Percentiles rank a stretch among this genome's conserved stretches.
These are phyloP conservation scores for Enteromius unitaeniatus DNA, from an alignment of 2,797 vertebrate genomes.

Conservation along the genomic window DNA sequence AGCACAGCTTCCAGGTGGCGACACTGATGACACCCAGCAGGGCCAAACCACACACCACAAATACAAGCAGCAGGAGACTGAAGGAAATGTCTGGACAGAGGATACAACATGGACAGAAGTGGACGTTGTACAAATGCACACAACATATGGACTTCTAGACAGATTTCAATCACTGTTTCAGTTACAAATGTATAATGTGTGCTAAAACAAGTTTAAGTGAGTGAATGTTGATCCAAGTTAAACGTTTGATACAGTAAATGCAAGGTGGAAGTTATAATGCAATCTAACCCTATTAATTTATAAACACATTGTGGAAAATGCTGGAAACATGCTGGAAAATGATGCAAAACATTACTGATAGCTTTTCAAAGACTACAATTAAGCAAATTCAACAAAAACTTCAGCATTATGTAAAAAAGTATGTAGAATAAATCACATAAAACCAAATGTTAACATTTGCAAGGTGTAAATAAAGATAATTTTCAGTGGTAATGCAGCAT, in stretches of 20 bases:
- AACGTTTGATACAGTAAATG: not conserved
- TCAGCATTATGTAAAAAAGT: not conserved
- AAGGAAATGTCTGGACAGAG: conserved; percentile 77
- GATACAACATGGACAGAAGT: conserved; percentile 23
- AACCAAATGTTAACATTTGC: no score
- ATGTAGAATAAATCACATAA: no score
- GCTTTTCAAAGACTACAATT: not conserved
- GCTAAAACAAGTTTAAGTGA: not conserved
- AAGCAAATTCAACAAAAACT: not conserved
- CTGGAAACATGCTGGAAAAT: not conserved
- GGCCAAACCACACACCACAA: conserved; percentile 81
- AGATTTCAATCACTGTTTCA: not conserved
- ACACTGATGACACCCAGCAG: conserved; percentile 85
- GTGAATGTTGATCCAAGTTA: not conserved
- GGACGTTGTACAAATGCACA: conserved; percentile 16
- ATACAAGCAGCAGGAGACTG: conserved; percentile 84
- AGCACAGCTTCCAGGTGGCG: conserved; percentile 88
- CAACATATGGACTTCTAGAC: conserved; percentile 37
- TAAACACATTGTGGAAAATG: not conserved
- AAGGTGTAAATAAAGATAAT: no score
- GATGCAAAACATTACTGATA: not conserved
- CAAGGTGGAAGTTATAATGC: not conserved
- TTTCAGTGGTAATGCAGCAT: no score
- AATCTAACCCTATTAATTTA: not conserved
- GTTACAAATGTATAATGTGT: not conserved